Conservation (phyloP, 2,888 invertebrate species). For the Smittia aterrima region DNA sequence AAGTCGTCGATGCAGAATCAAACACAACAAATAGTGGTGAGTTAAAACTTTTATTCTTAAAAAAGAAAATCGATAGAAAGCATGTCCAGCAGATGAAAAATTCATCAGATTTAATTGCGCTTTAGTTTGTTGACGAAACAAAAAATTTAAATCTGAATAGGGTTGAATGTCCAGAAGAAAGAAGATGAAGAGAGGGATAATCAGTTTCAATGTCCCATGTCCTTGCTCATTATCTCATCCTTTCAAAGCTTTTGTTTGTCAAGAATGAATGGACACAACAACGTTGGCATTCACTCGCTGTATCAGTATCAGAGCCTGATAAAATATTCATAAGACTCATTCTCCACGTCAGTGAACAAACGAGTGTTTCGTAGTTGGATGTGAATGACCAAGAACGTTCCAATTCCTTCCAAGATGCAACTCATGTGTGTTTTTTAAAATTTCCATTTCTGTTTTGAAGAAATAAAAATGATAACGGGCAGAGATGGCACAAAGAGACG, state of each 20-base stretch:
- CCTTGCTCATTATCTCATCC: slow-evolving; percentile 18
- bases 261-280: slow-evolving; percentile 1
- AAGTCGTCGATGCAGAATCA: slow-evolving; percentile 83
- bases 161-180: slow-evolving; percentile 39
- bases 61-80: slow-evolving; percentile 29
- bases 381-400: slow-evolving; percentile 33
- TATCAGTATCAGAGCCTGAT: neutral
- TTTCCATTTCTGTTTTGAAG: slow-evolving; percentile 2
- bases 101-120: slow-evolving; percentile 37
- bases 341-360: neutral
- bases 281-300: neutral
- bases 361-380: neutral
- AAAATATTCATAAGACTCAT: slow-evolving; percentile 18
- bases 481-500: slow-evolving; percentile 8
- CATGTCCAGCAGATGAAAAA: slow-evolving; percentile 37
- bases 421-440: neutral
- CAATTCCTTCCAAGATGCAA: slow-evolving; percentile 12
- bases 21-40: slow-evolving; percentile 90
- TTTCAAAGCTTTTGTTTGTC: neutral
- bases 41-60: slow-evolving; percentile 48
- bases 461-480: slow-evolving; percentile 6
- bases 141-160: neutral
- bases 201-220: slow-evolving; percentile 23
- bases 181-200: neutral
- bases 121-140: neutral